phyloP scores from a whole-genome alignment of 2,888 invertebrate genomes.

The Crepidodera aurea region DNA sequence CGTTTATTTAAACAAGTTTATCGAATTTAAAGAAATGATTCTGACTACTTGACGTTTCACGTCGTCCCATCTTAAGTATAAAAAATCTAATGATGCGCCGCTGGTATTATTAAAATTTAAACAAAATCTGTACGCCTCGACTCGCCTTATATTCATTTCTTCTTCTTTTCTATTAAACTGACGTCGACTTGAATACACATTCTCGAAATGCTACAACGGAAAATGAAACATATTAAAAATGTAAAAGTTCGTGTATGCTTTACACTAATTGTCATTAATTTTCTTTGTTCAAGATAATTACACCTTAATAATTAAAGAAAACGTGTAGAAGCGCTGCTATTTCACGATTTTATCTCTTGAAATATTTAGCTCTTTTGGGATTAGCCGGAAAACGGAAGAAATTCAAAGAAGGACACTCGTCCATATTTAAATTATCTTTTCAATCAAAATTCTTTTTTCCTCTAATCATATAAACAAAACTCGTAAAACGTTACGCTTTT shows the following conservation, averaged over 20 bases:
- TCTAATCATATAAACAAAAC: no score
- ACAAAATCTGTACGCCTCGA: slow-evolving; percentile 27
- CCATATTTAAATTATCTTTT: no score
- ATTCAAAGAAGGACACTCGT: neutral
- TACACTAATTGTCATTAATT: slow-evolving; percentile 22
- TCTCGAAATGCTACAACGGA: slow-evolving; percentile 25
- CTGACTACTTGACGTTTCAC: no score
- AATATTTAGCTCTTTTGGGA: neutral
- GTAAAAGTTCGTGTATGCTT: slow-evolving; percentile 30
- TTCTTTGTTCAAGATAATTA: slow-evolving; percentile 25
- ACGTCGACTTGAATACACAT: slow-evolving; percentile 14
- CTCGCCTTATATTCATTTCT: slow-evolving; percentile 15
- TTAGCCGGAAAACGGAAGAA: neutral
- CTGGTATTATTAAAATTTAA: slow-evolving; percentile 7
- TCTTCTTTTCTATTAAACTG: slow-evolving; percentile 13
- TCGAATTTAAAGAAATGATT: no score
- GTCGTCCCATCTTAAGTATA: no score
- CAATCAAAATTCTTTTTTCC: no score
- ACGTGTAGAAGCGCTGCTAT: neutral
- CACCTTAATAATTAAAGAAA: slow-evolving; percentile 14
- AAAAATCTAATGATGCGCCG: no score
- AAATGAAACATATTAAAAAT: slow-evolving; percentile 34
- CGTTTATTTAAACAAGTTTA: no score
- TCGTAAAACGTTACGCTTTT: no score
- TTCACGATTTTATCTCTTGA: slow-evolving; percentile 10